Conservation (phyloP, 1,140 invertebrate genomes). For the Diachasma alloeum region DNA sequence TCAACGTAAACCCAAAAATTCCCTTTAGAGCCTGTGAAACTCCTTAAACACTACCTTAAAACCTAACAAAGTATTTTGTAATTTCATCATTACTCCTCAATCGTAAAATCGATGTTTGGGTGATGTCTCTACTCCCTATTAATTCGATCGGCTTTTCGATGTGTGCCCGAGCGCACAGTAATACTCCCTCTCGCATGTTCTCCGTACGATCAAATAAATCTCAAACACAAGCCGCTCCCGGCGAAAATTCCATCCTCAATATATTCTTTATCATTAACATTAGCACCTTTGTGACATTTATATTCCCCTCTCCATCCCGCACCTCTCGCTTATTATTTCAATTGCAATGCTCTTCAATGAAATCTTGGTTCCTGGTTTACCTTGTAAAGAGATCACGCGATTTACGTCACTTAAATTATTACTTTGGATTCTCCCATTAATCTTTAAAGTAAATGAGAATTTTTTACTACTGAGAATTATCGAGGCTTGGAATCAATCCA, state of each 20-base stretch:
- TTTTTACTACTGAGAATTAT: neutral
- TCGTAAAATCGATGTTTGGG: neutral
- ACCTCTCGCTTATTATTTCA: neutral
- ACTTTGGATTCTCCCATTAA: neutral
- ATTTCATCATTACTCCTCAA: neutral
- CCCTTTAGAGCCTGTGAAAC: neutral
- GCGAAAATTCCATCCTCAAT: neutral
- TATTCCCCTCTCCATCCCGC: neutral
- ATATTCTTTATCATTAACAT: neutral
- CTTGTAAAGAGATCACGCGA: neutral
- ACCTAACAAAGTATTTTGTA: neutral
- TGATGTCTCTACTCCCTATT: neutral
- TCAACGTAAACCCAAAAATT: neutral
- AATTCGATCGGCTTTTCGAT: neutral
- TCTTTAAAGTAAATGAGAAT: neutral
- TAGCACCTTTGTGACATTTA: conserved; percentile 7
- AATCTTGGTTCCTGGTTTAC: no score
- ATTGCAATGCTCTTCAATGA: no score
- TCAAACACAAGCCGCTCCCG: neutral
- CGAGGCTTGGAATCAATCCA: neutral
- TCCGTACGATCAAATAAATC: conserved; percentile 2
- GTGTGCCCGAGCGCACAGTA: neutral
- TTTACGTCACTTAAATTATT: neutral
- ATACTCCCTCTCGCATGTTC: neutral
- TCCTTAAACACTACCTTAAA: neutral